Evolutionary conservation across 2,888 invertebrate species (phyloP), one percentile per base, ranked within the genome.

Genomic region (Macrosiphum euphorbiae): DNA sequence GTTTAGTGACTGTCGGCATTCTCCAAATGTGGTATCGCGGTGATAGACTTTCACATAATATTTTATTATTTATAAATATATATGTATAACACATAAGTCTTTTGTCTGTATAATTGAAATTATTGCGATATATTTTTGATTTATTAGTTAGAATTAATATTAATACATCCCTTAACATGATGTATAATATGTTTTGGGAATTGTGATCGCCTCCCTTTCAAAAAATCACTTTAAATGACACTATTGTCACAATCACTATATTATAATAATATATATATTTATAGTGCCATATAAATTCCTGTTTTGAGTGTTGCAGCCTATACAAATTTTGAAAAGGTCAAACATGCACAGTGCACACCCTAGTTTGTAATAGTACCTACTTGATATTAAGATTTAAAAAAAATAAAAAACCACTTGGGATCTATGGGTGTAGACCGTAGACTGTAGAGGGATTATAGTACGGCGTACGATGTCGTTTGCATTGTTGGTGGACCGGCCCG

Each of bases 271-370:
- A 47, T 52, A 52, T 2, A 8, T 47, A 10, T 47, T 47, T 47
- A 87, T 94, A 90, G 61, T 67, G 90, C 44, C 84, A 52, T 90
- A 86, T 94, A 90, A 90, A 90, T 94, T 90, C 85, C 50, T 41
- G 50, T 94, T 94, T 90, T 35, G 67, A 61, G 89, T 93, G 55
- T 85, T 20, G 16, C 16, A 20, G 58, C 90, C 50, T 61, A 94
- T 94, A 90, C 61, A 61, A 52, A 90, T 94, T 86, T 61, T n/a
- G 26, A 94, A 94, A 93, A 94, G 52, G 89, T 90, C 93, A 93
- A 58, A 84, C 58, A n/a, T 44, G 28, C 28, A 41, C 20, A 13
- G 35, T 47, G 50, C 67, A 26, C 88, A 84, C 61, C 86, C 90
- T 13, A 78, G 78, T 44, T n/a, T 50, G 28, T 85, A 90, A 58